Evolutionary conservation across 1,140 invertebrate species (phyloP).

Genomic region (Trypoxylus dichotomus): DNA sequence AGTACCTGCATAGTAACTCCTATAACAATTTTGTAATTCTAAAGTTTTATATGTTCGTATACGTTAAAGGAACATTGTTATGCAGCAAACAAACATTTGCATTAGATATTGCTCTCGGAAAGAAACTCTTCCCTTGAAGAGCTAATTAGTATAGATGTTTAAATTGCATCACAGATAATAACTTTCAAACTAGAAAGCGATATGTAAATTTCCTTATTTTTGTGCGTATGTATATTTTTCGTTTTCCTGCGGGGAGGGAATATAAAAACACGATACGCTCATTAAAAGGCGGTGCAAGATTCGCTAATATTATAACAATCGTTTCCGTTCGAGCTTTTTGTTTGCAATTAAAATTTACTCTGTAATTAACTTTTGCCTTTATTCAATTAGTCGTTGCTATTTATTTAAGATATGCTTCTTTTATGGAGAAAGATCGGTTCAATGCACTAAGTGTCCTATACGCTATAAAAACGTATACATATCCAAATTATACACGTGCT

Average conservation of each 20-base stretch:
- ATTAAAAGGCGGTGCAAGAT: neutral
- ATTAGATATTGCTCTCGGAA: neutral
- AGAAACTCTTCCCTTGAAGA: neutral
- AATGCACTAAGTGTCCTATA: too few relatives aligned
- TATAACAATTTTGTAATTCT: too few relatives aligned
- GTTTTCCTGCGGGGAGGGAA: neutral
- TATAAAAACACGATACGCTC: neutral
- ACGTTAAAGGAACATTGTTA: too few relatives aligned
- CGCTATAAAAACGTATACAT: too few relatives aligned
- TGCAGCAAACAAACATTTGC: too few relatives aligned
- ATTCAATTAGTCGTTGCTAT: neutral
- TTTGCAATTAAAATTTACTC: neutral
- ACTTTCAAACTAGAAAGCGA: conserved; percentile 1
- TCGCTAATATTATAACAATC: neutral
- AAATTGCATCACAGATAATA: conserved; percentile 14
- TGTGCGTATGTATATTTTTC: neutral
- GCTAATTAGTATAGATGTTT: neutral
- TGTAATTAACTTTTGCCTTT: neutral
- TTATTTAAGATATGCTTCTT: neutral
- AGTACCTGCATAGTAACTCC: too few relatives aligned
- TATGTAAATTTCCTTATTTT: neutral
- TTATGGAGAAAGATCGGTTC: neutral
- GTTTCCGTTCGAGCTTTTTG: neutral
- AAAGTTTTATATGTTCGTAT: too few relatives aligned
- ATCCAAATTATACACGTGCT: too few relatives aligned